A percentile compares a stretch with the other conserved stretches of the same genome.
These are phyloP conservation scores for Hyposmocoma kahamanoa DNA, from an alignment of 1,140 invertebrate genomes.

Conservation along the genomic window DNA sequence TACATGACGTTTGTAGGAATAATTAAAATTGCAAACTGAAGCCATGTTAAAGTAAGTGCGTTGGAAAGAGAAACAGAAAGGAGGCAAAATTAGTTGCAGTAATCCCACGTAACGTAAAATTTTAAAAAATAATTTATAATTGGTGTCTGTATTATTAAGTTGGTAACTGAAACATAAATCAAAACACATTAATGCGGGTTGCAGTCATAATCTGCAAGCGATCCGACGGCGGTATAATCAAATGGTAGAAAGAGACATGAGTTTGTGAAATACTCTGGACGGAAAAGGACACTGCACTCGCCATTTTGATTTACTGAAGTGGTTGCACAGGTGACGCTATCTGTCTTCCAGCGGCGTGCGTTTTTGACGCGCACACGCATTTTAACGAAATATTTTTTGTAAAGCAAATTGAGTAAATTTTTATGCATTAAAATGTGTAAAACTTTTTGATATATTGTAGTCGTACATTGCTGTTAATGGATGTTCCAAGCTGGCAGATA, in stretches of 20 bases:
- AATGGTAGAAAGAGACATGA: constrained; percentile 15
- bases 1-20: no score
- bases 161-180: constrained; percentile 25
- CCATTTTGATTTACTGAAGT: constrained; percentile 34
- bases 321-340: constrained; percentile 24
- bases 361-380: background rate
- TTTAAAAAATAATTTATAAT: no score
- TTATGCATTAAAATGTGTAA: background rate
- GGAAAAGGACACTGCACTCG: constrained; percentile 14
- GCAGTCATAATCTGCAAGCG: constrained; percentile 20
- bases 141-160: background rate
- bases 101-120: no score
- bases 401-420: constrained; percentile 2
- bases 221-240: constrained; percentile 24
- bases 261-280: background rate
- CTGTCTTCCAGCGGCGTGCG: constrained; percentile 16
- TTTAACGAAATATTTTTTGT: constrained; percentile 1
- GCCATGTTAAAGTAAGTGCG: no score
- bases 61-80: no score
- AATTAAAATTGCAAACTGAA: no score
- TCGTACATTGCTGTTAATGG: constrained; percentile 3
- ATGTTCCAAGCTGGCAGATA: background rate
- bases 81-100: no score
- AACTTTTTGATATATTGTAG: constrained; percentile 1
- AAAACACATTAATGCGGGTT: constrained; percentile 29